Evolutionary conservation across 2,888 invertebrate species (phyloP).

Genomic region (Hirtodrosophila duncani): DNA sequence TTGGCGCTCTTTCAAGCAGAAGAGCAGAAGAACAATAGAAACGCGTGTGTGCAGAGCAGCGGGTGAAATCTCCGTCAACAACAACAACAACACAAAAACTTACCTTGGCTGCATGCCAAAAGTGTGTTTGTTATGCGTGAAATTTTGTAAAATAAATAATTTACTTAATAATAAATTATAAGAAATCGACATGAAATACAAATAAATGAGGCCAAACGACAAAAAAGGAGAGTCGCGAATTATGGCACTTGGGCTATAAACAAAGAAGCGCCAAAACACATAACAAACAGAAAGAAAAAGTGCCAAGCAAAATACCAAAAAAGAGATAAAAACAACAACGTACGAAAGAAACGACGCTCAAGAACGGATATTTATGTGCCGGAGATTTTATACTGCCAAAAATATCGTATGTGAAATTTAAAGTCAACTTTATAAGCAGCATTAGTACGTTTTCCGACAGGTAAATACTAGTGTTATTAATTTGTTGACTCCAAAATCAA

Average conservation of each 20-base stretch:
- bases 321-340: neutral
- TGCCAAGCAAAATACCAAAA: slow-evolving; percentile 11
- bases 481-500: too few species aligned
- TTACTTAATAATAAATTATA: slow-evolving; percentile 3
- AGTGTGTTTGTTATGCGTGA: slow-evolving; percentile 26
- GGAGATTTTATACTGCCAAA: too few species aligned
- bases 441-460: slow-evolving; percentile 18
- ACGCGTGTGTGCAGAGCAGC: slow-evolving; percentile 30
- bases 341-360: slow-evolving; percentile 2
- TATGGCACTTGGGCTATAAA: slow-evolving; percentile 59
- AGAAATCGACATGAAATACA: slow-evolving; percentile 43
- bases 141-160: slow-evolving; percentile 35
- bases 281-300: slow-evolving; percentile 13
- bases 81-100: slow-evolving; percentile 15
- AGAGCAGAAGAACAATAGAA: slow-evolving; percentile 33
- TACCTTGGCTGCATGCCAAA: slow-evolving; percentile 44
- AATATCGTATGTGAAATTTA: too few species aligned
- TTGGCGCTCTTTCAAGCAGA: slow-evolving; percentile 28
- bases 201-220: slow-evolving; percentile 56
- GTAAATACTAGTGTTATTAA: slow-evolving; percentile 31
- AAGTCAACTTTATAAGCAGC: too few species aligned
- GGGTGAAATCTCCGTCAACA: slow-evolving; percentile 57
- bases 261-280: slow-evolving; percentile 50
- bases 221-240: slow-evolving; percentile 51
- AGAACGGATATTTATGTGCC: slow-evolving; percentile 16